These are phyloP conservation scores for Lasioglossum morio DNA, from an alignment of 2,888 invertebrate species.

Conservation along the genomic window DNA sequence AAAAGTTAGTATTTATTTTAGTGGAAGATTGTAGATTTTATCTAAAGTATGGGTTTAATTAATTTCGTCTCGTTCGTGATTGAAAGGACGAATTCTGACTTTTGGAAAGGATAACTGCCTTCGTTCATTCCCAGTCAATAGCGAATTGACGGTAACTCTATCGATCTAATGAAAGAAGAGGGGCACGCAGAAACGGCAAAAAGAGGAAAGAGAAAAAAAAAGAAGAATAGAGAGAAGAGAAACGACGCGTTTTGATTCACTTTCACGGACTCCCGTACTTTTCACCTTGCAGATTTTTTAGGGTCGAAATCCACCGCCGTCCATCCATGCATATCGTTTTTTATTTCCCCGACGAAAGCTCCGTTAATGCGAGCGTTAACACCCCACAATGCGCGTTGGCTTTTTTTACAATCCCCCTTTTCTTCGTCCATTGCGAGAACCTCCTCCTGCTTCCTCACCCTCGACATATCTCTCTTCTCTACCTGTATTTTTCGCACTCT, in stretches of 20 bases:
- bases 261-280: conserved; percentile 40
- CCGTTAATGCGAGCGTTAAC: conserved; percentile 67
- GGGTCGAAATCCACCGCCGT: conserved; percentile 46
- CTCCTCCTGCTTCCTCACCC: not conserved
- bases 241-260: conserved; percentile 57
- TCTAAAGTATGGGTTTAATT: not conserved
- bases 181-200: not conserved
- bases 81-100: not conserved
- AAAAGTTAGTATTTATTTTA: not conserved
- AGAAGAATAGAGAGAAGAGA: not conserved
- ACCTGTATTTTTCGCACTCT: not conserved
- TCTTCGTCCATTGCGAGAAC: conserved; percentile 20
- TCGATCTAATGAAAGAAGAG: conserved; percentile 12
- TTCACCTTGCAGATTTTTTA: conserved; percentile 43
- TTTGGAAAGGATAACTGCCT: conserved; percentile 31
- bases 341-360: conserved; percentile 56
- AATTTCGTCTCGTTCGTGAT: not conserved
- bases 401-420: conserved; percentile 45
- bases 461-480: not conserved
- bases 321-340: conserved; percentile 60
- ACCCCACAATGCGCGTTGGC: conserved; percentile 50
- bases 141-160: conserved; percentile 34
- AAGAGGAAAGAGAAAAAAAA: not conserved
- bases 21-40: not conserved
- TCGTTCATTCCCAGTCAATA: conserved; percentile 33